These are phyloP conservation scores for Saguinus midas DNA, from an alignment of 2,113 vertebrate species.

Conservation along the genomic window DNA sequence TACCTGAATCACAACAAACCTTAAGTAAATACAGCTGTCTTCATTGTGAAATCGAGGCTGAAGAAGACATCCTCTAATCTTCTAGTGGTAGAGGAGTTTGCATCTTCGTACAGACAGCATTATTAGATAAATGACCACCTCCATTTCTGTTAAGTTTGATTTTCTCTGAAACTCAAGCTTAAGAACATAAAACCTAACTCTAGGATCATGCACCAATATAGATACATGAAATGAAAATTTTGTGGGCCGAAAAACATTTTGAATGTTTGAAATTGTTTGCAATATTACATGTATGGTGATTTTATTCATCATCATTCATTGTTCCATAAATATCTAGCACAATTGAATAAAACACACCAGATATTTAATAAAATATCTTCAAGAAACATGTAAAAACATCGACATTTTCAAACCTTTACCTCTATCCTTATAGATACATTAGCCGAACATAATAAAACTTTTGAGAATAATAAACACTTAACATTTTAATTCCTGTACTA, in stretches of 20 bases:
- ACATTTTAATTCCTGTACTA: not conserved
- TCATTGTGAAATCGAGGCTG: not conserved
- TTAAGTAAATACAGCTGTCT: not conserved
- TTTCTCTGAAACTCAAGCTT: slow-evolving; percentile 12
- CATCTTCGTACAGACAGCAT: too few species aligned
- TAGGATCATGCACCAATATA: not conserved
- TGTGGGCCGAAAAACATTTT: not conserved
- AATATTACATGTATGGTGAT: not conserved
- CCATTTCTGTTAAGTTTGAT: not conserved
- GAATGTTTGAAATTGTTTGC: slow-evolving; percentile 25
- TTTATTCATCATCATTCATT: not conserved
- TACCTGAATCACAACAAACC: fast-evolving
- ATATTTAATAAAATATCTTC: not conserved
- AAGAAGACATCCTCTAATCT: fast-evolving
- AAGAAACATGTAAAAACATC: not conserved
- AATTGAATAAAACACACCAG: slow-evolving; percentile 18
- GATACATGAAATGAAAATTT: not conserved
- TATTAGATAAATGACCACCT: not conserved
- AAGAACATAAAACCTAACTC: not conserved
- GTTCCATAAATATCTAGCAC: not conserved
- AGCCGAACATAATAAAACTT: not conserved
- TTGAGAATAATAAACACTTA: not conserved
- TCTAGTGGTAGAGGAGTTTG: not conserved
- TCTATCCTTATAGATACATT: not conserved
- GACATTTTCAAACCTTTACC: not conserved